Evolutionary conservation across 1,140 invertebrate genomes (phyloP).

Genomic region (Pachypsylla venusta): DNA sequence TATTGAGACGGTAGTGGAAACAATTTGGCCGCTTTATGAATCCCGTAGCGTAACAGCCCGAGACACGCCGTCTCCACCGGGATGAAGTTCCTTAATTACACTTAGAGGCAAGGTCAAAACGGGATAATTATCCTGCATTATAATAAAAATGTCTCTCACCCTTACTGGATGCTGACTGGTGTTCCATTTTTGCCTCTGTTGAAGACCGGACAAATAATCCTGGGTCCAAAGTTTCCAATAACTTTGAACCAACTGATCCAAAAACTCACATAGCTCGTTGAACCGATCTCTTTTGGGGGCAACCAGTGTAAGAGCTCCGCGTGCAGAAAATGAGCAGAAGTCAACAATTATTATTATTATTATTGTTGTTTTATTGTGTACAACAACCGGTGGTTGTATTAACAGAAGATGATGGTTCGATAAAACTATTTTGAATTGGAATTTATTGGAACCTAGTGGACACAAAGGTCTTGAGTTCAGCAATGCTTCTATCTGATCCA

Average conservation of each 20-base stretch:
- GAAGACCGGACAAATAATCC: slow-evolving; percentile 26
- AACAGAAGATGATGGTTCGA: too few species aligned
- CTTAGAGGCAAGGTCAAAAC: slow-evolving; percentile 25
- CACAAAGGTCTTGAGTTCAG: too few species aligned
- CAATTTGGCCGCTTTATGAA: neutral
- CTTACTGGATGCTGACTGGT: neutral
- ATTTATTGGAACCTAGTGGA: too few species aligned
- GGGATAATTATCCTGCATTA: slow-evolving; percentile 22
- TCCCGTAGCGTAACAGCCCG: slow-evolving; percentile 18
- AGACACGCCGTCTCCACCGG: slow-evolving; percentile 23
- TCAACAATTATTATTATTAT: too few species aligned
- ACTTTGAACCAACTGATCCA: slow-evolving; percentile 17
- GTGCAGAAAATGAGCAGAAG: too few species aligned
- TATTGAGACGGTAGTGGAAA: neutral
- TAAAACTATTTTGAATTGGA: too few species aligned
- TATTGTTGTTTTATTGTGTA: too few species aligned
- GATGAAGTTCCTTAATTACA: slow-evolving; percentile 21
- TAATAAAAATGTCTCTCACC: slow-evolving; percentile 21
- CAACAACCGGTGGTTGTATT: too few species aligned
- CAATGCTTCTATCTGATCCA: too few species aligned
- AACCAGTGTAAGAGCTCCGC: too few species aligned
- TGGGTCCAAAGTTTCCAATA: slow-evolving; percentile 18
- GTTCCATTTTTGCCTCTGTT: slow-evolving; percentile 26
- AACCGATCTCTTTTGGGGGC: too few species aligned
- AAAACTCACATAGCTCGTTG: too few species aligned